These are phyloP conservation scores for Tachycineta bicolor DNA, from an alignment of 2,113 vertebrate genomes.

Conservation along the genomic window DNA sequence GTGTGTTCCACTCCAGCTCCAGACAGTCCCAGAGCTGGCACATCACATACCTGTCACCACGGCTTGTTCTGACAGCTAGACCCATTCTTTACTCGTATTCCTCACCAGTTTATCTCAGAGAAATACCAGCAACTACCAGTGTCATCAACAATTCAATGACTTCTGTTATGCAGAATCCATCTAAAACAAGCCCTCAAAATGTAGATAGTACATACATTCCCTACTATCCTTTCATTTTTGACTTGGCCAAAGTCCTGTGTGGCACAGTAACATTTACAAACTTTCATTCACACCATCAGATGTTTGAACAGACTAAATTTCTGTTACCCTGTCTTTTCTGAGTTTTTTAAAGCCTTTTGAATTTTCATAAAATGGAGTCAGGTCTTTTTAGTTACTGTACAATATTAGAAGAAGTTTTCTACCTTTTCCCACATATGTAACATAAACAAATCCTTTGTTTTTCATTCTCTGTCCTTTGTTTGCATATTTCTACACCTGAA, in stretches of 20 bases:
- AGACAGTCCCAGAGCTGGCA: not conserved
- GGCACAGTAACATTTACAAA: not conserved
- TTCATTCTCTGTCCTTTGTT: too few species aligned
- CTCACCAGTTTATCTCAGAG: not conserved
- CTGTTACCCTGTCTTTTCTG: not conserved
- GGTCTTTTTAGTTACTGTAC: too few species aligned
- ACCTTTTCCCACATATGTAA: too few species aligned
- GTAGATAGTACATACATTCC: not conserved
- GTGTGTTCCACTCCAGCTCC: not conserved
- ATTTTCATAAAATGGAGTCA: too few species aligned
- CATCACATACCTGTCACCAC: not conserved
- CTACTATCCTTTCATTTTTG: rapidly evolving
- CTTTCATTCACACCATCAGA: not conserved
- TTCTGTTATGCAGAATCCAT: not conserved
- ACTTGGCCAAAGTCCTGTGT: not conserved
- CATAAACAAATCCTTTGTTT: too few species aligned
- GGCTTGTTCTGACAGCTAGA: not conserved
- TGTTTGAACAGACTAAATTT: not conserved
- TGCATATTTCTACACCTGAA: too few species aligned
- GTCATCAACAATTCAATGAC: not conserved
- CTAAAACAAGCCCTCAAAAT: not conserved
- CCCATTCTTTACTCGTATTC: not conserved
- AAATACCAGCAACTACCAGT: not conserved
- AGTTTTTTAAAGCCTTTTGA: too few species aligned
- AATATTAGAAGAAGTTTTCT: too few species aligned